phyloP scores from a whole-genome alignment of 2,113 vertebrate species.

The Rhombomys opimus region DNA sequence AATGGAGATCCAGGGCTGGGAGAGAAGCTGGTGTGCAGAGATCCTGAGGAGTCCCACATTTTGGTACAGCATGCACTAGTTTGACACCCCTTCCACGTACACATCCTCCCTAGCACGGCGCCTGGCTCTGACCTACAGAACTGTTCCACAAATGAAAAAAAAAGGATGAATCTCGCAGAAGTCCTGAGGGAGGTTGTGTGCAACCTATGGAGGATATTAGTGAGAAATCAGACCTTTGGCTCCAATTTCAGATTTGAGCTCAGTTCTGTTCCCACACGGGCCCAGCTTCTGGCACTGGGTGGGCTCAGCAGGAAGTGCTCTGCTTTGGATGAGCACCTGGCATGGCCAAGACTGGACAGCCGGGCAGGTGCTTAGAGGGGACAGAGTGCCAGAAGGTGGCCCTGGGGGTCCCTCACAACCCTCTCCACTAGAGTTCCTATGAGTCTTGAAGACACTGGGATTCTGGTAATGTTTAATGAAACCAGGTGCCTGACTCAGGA shows the following conservation, averaged over 20 bases:
- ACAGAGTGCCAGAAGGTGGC: neutral
- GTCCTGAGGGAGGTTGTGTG: neutral
- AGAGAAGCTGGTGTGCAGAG: neutral
- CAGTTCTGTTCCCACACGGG: neutral
- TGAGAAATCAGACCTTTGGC: neutral
- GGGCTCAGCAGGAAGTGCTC: no score
- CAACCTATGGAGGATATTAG: neutral
- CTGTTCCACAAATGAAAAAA: neutral
- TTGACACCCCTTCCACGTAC: neutral
- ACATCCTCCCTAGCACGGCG: neutral
- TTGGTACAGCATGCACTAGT: neutral
- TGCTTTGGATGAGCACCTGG: neutral
- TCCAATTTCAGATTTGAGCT: neutral
- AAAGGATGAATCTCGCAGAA: neutral
- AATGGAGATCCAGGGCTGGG: neutral
- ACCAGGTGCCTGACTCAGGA: neutral
- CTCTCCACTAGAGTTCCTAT: neutral
- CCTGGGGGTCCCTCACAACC: neutral
- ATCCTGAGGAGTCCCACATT: neutral
- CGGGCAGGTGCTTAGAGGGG: neutral
- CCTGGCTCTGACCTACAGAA: neutral
- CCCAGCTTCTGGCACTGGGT: neutral
- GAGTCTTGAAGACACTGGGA: neutral
- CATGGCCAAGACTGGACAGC: neutral
- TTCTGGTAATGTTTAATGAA: neutral